Base-by-base conservation (phyloP, 2,888 invertebrate species). In the Ophion costatus region DNA sequence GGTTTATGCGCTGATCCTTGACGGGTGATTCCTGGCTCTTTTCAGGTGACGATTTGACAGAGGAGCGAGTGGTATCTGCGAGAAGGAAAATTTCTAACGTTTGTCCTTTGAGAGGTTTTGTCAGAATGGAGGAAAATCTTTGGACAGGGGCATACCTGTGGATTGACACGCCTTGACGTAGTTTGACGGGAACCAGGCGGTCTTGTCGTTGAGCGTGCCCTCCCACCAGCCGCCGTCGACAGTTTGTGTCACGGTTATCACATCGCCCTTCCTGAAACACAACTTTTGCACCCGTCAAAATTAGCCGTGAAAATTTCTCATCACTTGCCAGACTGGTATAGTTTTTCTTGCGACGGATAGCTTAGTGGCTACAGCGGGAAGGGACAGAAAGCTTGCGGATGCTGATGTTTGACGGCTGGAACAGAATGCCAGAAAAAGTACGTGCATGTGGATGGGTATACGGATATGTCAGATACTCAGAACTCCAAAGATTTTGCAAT, bases 221-320 rank as follows among this genome's bases (percentile, higher is more conserved):
- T 99, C 99, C 99, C 99, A 99, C 99, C 99, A 99, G 64, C 99
- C 99, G 78, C 99, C 99, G 91, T 99, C 99, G 91, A 98, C 97
- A 83, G 96, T 96, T 94, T 99, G 99, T 51, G 99, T 99, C 81
- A 99, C 97, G 57, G 98, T 98, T 89, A 99, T 99, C 88, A 99
- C 95, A 94, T 99, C 99, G 77, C 98, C 98, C 94, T 99, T 99
- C 91, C 97, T 97, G 94, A 99, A 98, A 93, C 98, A 98, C 89
- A 99, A 94, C 97, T 97, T 93, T 83, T 94, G 1, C 24, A n/a
- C n/a, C 29, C 11, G 51, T 17, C 51, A 17, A 17, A 20, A n/a
- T n/a, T 38, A 7, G 7, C 20, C 9, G 42, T 22, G 6, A 10
- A 83, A 61, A 80, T 74, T 74, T 56, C 33, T 69, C 6, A 33